Evolutionary conservation across 2,888 invertebrate genomes (phyloP).

Genomic region (Fragum fragum): DNA sequence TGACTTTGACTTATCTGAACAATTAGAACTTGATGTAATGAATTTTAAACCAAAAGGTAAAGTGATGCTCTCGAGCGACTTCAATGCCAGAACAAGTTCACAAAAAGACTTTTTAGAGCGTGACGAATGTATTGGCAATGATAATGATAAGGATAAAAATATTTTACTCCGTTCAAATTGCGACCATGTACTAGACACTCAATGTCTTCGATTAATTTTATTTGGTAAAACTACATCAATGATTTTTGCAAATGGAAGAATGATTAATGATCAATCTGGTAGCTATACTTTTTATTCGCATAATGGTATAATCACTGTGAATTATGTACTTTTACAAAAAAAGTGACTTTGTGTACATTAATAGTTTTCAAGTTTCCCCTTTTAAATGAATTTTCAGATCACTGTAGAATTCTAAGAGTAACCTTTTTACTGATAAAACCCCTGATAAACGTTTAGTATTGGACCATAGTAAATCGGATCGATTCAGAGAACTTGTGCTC

Average conservation of each 20-base stretch:
- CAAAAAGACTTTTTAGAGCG: slow-evolving; percentile 14
- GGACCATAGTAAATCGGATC: not conserved
- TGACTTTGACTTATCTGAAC: slow-evolving; percentile 7
- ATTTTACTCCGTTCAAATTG: not conserved
- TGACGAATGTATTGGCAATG: not conserved
- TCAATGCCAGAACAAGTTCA: slow-evolving; percentile 6
- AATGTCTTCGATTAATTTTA: not conserved
- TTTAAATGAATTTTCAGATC: not conserved
- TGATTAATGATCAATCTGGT: not conserved
- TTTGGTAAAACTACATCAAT: not conserved
- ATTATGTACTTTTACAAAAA: slow-evolving; percentile 17
- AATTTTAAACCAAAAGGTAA: not conserved
- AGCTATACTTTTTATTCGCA: not conserved
- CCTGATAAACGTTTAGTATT: not conserved
- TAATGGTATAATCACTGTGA: slow-evolving; percentile 5
- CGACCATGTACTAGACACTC: slow-evolving; percentile 17
- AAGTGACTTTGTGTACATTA: not conserved
- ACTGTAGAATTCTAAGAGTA: not conserved
- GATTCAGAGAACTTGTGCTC: not conserved
- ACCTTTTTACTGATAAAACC: no score
- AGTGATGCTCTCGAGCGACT: not conserved
- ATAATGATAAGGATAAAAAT: not conserved
- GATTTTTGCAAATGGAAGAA: slow-evolving; percentile 13
- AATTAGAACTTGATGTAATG: not conserved
- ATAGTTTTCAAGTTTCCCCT: not conserved